phyloP scores from a whole-genome alignment of 2,113 vertebrate species.

The Pituophis catenifer region DNA sequence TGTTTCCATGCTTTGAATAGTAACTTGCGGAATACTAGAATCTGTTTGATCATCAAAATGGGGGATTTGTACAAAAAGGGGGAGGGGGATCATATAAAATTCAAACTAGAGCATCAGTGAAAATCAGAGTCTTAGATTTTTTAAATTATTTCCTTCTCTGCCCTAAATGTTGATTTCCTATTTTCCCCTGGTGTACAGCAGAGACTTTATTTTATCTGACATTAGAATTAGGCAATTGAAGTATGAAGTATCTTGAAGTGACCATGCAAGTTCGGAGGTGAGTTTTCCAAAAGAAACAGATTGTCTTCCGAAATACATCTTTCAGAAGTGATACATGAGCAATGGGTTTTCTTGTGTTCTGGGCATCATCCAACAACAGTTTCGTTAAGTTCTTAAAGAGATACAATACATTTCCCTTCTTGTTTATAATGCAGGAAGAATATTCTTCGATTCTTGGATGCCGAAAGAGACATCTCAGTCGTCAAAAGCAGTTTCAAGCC shows the following conservation, averaged over 20 bases:
- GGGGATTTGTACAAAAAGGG: not conserved
- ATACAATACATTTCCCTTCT: not conserved
- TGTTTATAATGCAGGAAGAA: conserved; percentile 74
- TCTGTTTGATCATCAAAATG: not conserved
- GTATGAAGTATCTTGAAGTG: not conserved
- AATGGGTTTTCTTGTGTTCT: not conserved
- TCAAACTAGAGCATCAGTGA: not conserved
- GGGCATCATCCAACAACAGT: not conserved
- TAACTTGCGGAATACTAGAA: not conserved
- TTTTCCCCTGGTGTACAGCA: not conserved
- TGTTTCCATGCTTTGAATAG: not conserved
- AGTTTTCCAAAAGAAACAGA: not conserved
- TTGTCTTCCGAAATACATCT: not conserved
- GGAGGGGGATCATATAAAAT: not conserved
- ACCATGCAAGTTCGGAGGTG: not conserved
- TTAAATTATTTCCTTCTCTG: too few species aligned
- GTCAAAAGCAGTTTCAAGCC: conserved; percentile 87
- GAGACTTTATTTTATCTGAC: not conserved
- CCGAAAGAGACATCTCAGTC: conserved; percentile 84
- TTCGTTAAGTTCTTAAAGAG: not conserved
- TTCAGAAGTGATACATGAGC: not conserved
- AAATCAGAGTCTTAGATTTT: not conserved
- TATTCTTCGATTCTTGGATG: conserved; percentile 85
- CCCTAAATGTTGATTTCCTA: not conserved
- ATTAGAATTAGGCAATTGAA: not conserved